phyloP scores from a whole-genome alignment of 2,113 vertebrate species.

The Leuciscus idus region DNA sequence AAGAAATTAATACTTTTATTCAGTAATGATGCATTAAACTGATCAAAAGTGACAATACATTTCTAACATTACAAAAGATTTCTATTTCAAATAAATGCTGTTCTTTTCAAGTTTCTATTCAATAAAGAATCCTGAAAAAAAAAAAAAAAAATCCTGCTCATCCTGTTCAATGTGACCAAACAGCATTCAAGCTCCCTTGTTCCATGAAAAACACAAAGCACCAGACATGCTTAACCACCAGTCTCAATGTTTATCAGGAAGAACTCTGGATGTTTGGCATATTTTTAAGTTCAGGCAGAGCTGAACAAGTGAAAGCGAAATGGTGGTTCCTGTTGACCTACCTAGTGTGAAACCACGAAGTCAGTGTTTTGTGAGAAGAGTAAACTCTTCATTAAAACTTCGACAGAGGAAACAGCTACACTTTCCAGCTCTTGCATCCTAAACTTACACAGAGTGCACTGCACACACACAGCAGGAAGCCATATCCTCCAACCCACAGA shows the following conservation, averaged over 20 bases:
- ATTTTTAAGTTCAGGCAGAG: conserved; percentile 52
- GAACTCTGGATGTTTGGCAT: conserved; percentile 29
- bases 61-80: not conserved
- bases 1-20: not conserved
- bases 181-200: conserved; percentile 24
- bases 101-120: not conserved
- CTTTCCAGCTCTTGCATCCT: no score
- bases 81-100: not conserved
- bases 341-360: conserved; percentile 72
- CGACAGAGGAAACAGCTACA: no score
- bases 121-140: not conserved
- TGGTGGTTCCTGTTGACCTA: conserved; percentile 74
- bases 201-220: not conserved
- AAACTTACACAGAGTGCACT: not conserved
- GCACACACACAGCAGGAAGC: conserved; percentile 38
- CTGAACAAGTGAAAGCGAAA: conserved; percentile 63
- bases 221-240: conserved; percentile 20
- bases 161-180: conserved; percentile 9
- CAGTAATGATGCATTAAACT: not conserved
- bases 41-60: not conserved
- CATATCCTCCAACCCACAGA: conserved; percentile 33
- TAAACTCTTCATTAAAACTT: conserved; percentile 1
- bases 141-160: no score
- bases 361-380: conserved; percentile 68
- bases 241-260: not conserved